Evolutionary conservation across 92 coral and sea anemone genomes (phyloP), one percentile per base, ranked within the genome.

Genomic region (Epizoanthus rinbou): DNA sequence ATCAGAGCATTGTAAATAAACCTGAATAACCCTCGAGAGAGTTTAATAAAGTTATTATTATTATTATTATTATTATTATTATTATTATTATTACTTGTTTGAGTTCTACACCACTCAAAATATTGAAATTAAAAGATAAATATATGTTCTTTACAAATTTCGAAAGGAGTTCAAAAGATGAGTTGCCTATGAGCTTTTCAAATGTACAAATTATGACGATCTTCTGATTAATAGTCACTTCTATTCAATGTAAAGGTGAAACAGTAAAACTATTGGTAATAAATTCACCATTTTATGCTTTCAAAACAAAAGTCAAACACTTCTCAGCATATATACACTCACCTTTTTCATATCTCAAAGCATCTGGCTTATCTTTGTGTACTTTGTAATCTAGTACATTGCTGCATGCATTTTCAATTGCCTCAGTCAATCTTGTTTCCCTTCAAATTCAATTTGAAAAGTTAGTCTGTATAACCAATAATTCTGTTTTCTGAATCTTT

Each of bases 301-400:
- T 2, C 31, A 28, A 43, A 50, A 56, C 5, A 16, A 41, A 33
- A 73, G 21, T 31, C 8, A 47, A 17, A 45, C 5, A 47, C 1
- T 45, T 31, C 37, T 28, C 14, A 54, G 31, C 28, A 10, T 45
- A 53, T 3, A 10, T 45, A 53, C 7, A 57, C 86, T 57, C 76
- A 93, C 98, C 96, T 83, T 91, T 93, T 72, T 93, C 97, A 91
- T 95, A 95, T 88, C 98, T 88, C 16, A 89, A 64, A 41, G 97
- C 89, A 64, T 87, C 79, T 18, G 94, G 87, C 64, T 89, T 95
- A 82, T 95, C 98, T 67, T 95, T 95, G 80, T 95, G 98, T 1
- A 95, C 98, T 69, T 95, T 95, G 73, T 95, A 95, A 57, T 95
- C 97, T 75, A 90, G 75, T 6, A 95, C 91, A 86, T 95, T 95